Base-by-base conservation (phyloP, 1,140 invertebrate genomes). In the Steinernema khuongi region DNA sequence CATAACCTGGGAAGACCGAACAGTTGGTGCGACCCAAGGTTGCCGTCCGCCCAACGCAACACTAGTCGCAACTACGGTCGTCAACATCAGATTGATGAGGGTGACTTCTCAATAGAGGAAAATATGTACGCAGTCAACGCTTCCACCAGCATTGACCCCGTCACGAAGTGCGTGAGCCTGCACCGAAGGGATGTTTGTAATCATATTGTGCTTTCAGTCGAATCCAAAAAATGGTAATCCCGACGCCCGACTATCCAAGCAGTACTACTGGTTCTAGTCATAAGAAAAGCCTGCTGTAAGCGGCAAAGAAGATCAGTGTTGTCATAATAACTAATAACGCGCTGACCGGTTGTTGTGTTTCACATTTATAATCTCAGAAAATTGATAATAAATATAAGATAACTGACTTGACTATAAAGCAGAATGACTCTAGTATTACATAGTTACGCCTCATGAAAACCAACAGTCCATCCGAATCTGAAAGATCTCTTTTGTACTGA, bases 61-160 rank as follows among this genome's bases (percentile, higher is more conserved):
- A 67, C 44, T 7, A 71, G 29, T 67, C 67, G 71, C 30, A 72
- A 72, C 4, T 79, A 78, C 32, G 72, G 73, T 17, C 68, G 76
- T 18, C 74, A 70, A 29, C 68, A 74, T 36, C 60, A 74, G 69
- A 70, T 69, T 66, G 73, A 79, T 26, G 80, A 83, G n/a, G 80
- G 82, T 30, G 82, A 83, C 67, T 82, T 81, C 43, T 78, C 79
- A 1, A 77, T 83, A n/a, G 81, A 83, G 43, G 81, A 83, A 67
- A 85, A 72, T 30, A 79, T 84, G 77, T 83, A 83, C 69, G 77
- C 81, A 17, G 70, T 78, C 0, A 81, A 83, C 73, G 70, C 70
- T 18, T 72, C 79, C 2, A 68, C 73, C 19, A 41, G 79, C 60
- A 19, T 80, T n/a, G 79, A 80, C 74, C 79, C 79, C 4, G 22